phyloP scores from a whole-genome alignment of 2,797 vertebrate species.

The Lagocephalus sceleratus region DNA sequence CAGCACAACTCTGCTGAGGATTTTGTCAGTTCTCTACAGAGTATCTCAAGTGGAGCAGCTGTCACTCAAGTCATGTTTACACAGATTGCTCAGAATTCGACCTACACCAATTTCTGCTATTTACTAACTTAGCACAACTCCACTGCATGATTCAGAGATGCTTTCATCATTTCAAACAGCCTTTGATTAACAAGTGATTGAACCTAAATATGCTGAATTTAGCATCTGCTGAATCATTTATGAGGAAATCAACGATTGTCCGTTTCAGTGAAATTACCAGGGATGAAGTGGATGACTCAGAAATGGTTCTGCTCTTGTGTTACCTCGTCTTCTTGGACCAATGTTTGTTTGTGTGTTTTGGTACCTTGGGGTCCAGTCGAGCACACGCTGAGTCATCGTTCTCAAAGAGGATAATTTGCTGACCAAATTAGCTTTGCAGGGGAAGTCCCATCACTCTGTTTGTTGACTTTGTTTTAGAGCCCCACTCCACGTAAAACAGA shows the following conservation, averaged over 20 bases:
- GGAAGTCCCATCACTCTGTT: slow-evolving; percentile 30
- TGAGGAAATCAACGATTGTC: too few relatives aligned
- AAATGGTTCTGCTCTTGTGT: too few relatives aligned
- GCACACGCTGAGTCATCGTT: slow-evolving; percentile 41
- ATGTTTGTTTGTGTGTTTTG: slow-evolving; percentile 20
- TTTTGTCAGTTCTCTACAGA: slow-evolving; percentile 11
- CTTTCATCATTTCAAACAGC: too few relatives aligned
- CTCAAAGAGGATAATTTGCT: slow-evolving; percentile 40
- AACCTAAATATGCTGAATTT: too few relatives aligned
- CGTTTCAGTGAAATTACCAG: too few relatives aligned
- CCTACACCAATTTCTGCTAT: background rate
- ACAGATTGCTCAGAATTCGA: background rate
- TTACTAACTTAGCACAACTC: too few relatives aligned
- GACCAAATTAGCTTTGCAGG: slow-evolving; percentile 37
- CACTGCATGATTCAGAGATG: too few relatives aligned
- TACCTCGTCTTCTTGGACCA: too few relatives aligned
- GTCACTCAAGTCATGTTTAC: background rate
- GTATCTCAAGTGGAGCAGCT: background rate
- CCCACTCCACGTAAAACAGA: background rate
- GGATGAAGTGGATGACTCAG: too few relatives aligned
- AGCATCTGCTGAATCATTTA: too few relatives aligned
- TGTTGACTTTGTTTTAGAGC: slow-evolving; percentile 2
- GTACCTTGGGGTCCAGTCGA: slow-evolving; percentile 5
- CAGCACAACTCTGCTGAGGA: slow-evolving; percentile 21
- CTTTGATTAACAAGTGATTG: too few relatives aligned